Base-by-base conservation (phyloP, 2,797 vertebrate genomes). In the Myotis findleyi region DNA sequence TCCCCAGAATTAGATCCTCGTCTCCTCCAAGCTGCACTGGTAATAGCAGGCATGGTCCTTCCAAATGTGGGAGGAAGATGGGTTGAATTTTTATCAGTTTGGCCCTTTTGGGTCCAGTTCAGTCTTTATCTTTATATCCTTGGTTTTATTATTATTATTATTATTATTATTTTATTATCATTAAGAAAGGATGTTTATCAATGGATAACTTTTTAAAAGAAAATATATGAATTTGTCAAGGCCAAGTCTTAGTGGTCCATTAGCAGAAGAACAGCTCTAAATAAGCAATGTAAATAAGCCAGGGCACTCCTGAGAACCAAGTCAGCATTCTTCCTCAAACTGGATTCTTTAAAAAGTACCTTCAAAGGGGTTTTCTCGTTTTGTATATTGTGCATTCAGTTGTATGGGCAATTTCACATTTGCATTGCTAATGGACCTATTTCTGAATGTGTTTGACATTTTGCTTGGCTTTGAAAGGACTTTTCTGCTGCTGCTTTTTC, bases 401-500 rank as follows among this genome's bases (percentile, higher is more conserved):
- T 53, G 93, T 71, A 62, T 36, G 6, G 72, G 69, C 93, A 53
- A 5, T 82, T 91, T 95, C 71, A 55, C 6, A 95, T 97, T 94
- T 97, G 93, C 95, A 94, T 97, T 97, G 95, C 96, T 96, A 94
- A 96, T 96, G 7, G 86, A 25, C 51, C 92, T 76, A 47, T 96
- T 96, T 90, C 75, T 86, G 95, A 93, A 91, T 91, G 75, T 83
- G 82, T 93, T 97, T 97, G 97, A 95, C 96, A 97, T 97, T 97
- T 96, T 95, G 90, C 82, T 97, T 94, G 96, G 92, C 95, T 97
- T 96, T 92, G 93, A 96, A 97, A 97, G 88, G 95, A 95, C 95
- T 90, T 97, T 92, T 85, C 71, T 94, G 85, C 92, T 20, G 36
- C 87, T 93, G 88, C 30, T 80, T 96, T 96, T 96, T 89, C 89